Evolutionary conservation across 2,888 invertebrate species (phyloP).

Genomic region (Arge pagana): DNA sequence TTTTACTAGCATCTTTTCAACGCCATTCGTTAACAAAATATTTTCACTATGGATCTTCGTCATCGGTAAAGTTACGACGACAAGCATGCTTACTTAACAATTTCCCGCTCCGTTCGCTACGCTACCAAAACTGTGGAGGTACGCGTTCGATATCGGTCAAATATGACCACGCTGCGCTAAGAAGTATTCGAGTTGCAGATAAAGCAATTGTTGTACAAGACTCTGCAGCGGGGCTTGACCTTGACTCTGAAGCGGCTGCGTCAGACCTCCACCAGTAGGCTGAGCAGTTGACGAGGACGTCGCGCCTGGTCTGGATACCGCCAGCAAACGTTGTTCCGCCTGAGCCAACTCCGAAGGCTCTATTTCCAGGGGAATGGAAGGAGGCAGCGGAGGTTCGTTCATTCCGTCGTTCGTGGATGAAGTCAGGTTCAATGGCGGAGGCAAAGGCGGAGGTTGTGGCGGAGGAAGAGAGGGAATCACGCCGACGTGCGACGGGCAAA

Average conservation of each 20-base stretch:
- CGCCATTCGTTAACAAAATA: too few species aligned
- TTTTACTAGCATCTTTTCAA: too few species aligned
- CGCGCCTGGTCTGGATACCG: conserved; percentile 36
- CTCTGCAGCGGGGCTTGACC: conserved; percentile 54
- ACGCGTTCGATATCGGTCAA: too few species aligned
- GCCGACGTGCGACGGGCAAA: conserved; percentile 43
- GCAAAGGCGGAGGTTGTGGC: not conserved
- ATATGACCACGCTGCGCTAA: conserved; percentile 53
- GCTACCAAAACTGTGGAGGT: too few species aligned
- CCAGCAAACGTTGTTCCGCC: conserved; percentile 42
- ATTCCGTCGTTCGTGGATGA: conserved; percentile 33
- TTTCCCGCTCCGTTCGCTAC: conserved; percentile 3
- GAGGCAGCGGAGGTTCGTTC: conserved; percentile 31
- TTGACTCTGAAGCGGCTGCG: conserved; percentile 46
- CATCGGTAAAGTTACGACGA: conserved; percentile 1
- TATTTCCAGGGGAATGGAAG: conserved; percentile 44
- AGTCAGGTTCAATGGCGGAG: not conserved
- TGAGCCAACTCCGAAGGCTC: conserved; percentile 46
- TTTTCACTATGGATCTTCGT: not conserved
- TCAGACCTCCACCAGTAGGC: conserved; percentile 44
- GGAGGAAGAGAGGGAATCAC: conserved; percentile 34
- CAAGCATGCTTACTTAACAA: conserved; percentile 6
- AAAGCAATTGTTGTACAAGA: conserved; percentile 53
- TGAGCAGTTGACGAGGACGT: conserved; percentile 42
- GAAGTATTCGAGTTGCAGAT: conserved; percentile 50